Conservation (phyloP, 2,888 invertebrate species). For the Hemistola chrysoprasaria region DNA sequence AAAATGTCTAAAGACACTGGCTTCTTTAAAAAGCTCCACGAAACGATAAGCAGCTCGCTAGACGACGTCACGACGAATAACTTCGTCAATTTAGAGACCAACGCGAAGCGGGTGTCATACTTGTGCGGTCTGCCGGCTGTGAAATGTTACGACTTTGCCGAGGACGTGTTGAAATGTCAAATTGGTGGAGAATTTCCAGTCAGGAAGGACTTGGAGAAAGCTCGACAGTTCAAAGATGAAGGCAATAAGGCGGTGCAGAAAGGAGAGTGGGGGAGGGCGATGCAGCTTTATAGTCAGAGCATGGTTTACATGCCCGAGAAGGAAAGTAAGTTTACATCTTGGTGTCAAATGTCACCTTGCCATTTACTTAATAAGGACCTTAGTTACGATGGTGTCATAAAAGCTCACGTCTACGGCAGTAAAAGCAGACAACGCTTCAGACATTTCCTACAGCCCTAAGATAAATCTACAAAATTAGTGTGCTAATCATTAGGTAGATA, state of each 20-base stretch:
- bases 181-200: constrained; percentile 59
- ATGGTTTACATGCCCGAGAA: constrained; percentile 86
- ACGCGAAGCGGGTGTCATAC: constrained; percentile 85
- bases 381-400: not conserved
- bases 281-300: constrained; percentile 86
- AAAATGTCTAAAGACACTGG: constrained; percentile 67
- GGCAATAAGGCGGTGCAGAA: constrained; percentile 89
- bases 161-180: constrained; percentile 60
- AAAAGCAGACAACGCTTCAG: too few relatives aligned
- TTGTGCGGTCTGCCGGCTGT: constrained; percentile 77
- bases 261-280: constrained; percentile 86
- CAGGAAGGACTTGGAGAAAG: constrained; percentile 81
- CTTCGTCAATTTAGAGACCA: constrained; percentile 83
- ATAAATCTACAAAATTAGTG: too few relatives aligned
- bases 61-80: constrained; percentile 83
- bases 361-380: not conserved
- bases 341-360: constrained; percentile 30
- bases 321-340: constrained; percentile 79
- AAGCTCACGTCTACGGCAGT: not conserved
- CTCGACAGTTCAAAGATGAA: constrained; percentile 85
- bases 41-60: constrained; percentile 78
- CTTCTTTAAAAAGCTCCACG: constrained; percentile 85
- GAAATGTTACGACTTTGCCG: constrained; percentile 74
- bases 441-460: too few relatives aligned
- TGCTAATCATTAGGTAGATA: too few relatives aligned